A percentile compares a stretch with the other conserved stretches of the same genome.
Conservation (phyloP, 2,888 invertebrate species). For the Drymonia ruficornis region DNA sequence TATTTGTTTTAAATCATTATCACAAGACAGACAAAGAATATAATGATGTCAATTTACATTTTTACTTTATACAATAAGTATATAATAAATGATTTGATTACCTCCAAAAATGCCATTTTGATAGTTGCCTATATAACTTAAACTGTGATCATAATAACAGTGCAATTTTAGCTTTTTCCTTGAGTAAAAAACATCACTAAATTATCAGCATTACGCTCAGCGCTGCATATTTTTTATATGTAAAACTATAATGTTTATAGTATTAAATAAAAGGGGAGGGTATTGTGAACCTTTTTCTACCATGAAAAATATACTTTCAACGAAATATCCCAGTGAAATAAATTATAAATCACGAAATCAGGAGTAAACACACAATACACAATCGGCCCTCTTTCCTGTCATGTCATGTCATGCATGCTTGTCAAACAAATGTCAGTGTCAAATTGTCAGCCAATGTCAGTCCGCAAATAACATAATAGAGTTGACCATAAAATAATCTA, state of each 20-base stretch:
- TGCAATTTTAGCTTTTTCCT: constrained; percentile 21
- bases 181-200: not conserved
- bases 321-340: not conserved
- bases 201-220: too few species aligned
- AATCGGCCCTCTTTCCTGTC: not conserved
- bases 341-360: not conserved
- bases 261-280: not conserved
- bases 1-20: too few species aligned
- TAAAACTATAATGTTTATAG: not conserved
- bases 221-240: too few species aligned
- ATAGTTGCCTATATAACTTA: constrained; percentile 21
- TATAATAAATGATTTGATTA: constrained; percentile 24
- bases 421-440: not conserved
- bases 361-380: not conserved
- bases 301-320: not conserved
- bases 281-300: not conserved
- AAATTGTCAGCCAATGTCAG: not conserved
- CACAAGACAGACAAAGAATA: too few species aligned
- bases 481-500: not conserved
- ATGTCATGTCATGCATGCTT: too few species aligned
- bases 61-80: too few species aligned
- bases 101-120: constrained; percentile 78
- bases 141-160: constrained; percentile 33
- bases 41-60: too few species aligned
- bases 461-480: too few species aligned